Conservation (phyloP, 1,140 invertebrate genomes). For the Euglossa dilemma region DNA sequence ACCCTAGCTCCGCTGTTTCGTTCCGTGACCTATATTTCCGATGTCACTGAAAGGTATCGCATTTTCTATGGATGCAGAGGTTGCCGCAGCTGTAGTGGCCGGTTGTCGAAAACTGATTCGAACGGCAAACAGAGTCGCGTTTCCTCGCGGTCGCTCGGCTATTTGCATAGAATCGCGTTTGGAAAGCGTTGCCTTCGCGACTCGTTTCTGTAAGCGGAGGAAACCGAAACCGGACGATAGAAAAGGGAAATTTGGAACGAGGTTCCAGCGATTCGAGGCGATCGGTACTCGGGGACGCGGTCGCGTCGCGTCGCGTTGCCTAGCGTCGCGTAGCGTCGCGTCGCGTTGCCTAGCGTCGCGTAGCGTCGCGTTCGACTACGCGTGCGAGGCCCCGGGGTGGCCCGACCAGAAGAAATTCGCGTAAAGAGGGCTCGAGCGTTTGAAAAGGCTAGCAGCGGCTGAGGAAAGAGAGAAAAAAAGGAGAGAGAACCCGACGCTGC, state of each 20-base stretch:
- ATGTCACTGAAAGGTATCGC: slow-evolving; percentile 32
- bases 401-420: slow-evolving; percentile 38
- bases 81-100: neutral
- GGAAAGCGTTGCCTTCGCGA: neutral
- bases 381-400: slow-evolving; percentile 9
- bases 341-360: no score
- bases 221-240: no score
- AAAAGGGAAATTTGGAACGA: neutral
- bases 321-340: slow-evolving; percentile 27
- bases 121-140: neutral
- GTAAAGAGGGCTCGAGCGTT: slow-evolving; percentile 42
- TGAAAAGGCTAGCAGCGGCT: slow-evolving; percentile 42
- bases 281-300: neutral
- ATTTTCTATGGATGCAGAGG: slow-evolving; percentile 30
- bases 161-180: slow-evolving; percentile 3
- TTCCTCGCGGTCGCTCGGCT: neutral
- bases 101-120: neutral
- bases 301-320: slow-evolving; percentile 33
- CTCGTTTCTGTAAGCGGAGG: neutral
- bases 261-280: no score
- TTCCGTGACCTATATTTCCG: slow-evolving; percentile 23
- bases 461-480: neutral
- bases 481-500: neutral
- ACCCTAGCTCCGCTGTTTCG: slow-evolving; percentile 27
- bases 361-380: slow-evolving; percentile 20